phyloP scores from a whole-genome alignment of 2,888 invertebrate species.

The Stratiomys singularior region DNA sequence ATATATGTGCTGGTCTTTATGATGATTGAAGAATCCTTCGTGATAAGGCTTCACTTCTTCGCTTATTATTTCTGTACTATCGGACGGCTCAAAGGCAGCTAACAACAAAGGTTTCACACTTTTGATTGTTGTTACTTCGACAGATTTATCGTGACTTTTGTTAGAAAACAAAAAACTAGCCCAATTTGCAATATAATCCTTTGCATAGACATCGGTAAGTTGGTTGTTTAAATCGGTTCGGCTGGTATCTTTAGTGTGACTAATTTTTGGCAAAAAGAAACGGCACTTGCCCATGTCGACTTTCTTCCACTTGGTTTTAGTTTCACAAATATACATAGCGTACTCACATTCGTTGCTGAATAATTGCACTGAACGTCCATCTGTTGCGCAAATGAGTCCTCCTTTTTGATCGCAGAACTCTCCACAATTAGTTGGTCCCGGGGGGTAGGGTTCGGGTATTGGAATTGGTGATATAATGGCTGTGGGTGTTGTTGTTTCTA shows the following conservation, averaged over 20 bases:
- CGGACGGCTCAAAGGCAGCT: not conserved
- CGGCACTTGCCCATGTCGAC: conserved; percentile 20
- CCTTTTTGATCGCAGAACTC: conserved; percentile 17
- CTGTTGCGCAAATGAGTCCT: conserved; percentile 22
- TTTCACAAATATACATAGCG: conserved; percentile 16
- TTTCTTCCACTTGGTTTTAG: conserved; percentile 6
- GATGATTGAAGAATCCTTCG: not conserved
- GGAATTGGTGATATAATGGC: not conserved
- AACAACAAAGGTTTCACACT: not conserved
- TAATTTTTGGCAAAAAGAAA: conserved; percentile 21
- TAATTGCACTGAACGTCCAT: conserved; percentile 23
- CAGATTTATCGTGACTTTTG: not conserved
- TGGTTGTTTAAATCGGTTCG: not conserved
- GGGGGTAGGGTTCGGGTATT: not conserved
- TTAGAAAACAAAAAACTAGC: not conserved
- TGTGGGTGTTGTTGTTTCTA: not conserved
- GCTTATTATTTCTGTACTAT: conserved; percentile 8
- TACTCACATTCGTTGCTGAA: conserved; percentile 31
- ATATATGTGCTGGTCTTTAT: not conserved
- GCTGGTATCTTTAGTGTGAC: not conserved
- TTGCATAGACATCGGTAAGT: not conserved
- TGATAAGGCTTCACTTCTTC: conserved; percentile 3
- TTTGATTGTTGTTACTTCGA: not conserved
- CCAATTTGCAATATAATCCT: not conserved
- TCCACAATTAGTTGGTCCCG: not conserved